Percentiles rank a stretch among this genome's conserved stretches.
phyloP scores from a whole-genome alignment of 2,888 invertebrate genomes.

The Chymomyza caudatula region DNA sequence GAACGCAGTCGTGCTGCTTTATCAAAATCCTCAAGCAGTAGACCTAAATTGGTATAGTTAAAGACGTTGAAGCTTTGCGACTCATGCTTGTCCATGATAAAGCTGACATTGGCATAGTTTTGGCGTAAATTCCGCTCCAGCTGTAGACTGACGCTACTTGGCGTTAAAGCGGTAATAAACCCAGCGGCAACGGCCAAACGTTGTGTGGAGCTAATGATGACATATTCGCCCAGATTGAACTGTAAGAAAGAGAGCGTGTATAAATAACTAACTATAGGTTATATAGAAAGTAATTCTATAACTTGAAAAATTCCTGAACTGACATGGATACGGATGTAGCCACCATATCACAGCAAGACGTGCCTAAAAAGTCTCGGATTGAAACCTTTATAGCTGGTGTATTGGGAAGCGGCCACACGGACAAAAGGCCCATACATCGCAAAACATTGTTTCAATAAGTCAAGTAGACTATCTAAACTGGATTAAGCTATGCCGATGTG shows the following conservation, averaged over 20 bases:
- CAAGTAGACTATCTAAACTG: no score
- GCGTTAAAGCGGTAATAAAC: constrained; percentile 80
- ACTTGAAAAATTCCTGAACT: no score
- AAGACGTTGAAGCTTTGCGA: constrained; percentile 83
- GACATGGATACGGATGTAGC: no score
- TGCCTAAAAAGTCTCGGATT: no score
- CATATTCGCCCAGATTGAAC: constrained; percentile 80
- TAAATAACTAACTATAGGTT: no score
- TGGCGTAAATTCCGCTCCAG: constrained; percentile 81
- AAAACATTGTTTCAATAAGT: no score
- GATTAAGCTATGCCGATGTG: no score
- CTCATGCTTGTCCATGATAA: constrained; percentile 87
- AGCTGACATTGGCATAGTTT: constrained; percentile 79
- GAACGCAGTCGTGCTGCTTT: constrained; percentile 82
- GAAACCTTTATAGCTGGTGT: no score
- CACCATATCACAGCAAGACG: no score
- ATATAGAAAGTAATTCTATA: no score
- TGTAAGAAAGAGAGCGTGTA: constrained; percentile 35
- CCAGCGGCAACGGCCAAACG: constrained; percentile 89
- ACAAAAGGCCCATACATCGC: no score
- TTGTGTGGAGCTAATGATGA: constrained; percentile 83
- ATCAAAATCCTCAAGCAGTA: constrained; percentile 82
- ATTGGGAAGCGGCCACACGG: no score
- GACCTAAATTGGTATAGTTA: constrained; percentile 84
- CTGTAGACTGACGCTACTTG: constrained; percentile 80